A percentile compares a stretch with the other conserved stretches of the same genome.
Conservation (phyloP, 2,797 vertebrate genomes). For the Mormyrus hasselquistii region DNA sequence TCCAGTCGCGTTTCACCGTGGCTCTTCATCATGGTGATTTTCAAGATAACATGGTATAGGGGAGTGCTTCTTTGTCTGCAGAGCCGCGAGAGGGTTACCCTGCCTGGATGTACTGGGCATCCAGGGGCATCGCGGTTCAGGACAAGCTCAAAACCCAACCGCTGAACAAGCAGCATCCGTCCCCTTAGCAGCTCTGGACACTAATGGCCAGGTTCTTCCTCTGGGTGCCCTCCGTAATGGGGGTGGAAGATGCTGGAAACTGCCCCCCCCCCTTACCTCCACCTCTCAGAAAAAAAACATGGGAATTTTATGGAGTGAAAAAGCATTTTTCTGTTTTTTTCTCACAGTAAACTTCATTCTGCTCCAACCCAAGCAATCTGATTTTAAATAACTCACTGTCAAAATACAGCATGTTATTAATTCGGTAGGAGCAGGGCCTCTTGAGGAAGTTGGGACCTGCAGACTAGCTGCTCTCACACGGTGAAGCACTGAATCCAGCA, state of each 20-base stretch:
- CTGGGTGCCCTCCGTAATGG: not conserved
- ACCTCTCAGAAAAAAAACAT: not conserved
- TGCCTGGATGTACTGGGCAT: not conserved
- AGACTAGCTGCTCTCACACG: not conserved
- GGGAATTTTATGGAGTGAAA: slow-evolving; percentile 9
- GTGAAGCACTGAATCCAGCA: not conserved
- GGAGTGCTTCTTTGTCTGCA: not conserved
- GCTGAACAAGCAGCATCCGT: not conserved
- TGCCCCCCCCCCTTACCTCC: not conserved
- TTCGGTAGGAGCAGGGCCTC: not conserved
- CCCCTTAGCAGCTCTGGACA: not conserved
- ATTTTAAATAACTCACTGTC: slow-evolving; percentile 34
- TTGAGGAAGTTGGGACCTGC: not conserved
- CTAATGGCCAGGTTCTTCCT: not conserved
- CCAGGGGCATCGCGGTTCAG: not conserved
- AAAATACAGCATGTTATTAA: slow-evolving; percentile 30
- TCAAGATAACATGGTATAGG: not conserved
- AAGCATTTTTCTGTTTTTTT: slow-evolving; percentile 27
- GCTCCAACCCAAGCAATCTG: not conserved
- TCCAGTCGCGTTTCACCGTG: not conserved
- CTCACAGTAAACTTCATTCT: slow-evolving; percentile 20
- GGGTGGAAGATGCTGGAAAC: not conserved
- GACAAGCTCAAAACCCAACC: not conserved
- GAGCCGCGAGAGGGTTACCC: not conserved
- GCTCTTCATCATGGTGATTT: not conserved